Evolutionary conservation across 2,797 vertebrate species (phyloP), one percentile per base, ranked within the genome.

Genomic region (Benthosema pterotum): DNA sequence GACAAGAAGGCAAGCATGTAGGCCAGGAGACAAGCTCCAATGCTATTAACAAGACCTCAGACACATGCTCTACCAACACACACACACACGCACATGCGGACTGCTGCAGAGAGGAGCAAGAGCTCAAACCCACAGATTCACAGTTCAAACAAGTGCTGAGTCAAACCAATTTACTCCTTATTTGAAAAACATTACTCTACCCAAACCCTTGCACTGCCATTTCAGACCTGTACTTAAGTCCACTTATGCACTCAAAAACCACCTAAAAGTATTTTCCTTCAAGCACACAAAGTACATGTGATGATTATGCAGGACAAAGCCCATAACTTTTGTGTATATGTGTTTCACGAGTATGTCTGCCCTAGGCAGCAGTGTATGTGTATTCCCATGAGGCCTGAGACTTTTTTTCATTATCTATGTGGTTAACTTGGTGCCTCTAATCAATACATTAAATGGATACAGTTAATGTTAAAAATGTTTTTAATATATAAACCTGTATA

Each of bases 11-110:
- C 11, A 22, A 17, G 50, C 16, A 22, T 18, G 12, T 11, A 25
- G 48, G n/a, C 49, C 54, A 63, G 65, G 64, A 78, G 72, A 72
- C 70, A 65, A 65, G 51, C 77, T 77, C 62, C 60, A 55, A 53
- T 52, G 49, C 78, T 43, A 67, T 79, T 78, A 83, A 83, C 60
- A 61, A 75, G 67, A 17, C 59, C 67, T 82, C 9, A 54, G 57
- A 16, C 60, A 14, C 57, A 75, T 57, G 58, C 65, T 67, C 53
- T 66, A 58, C 60, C 28, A 60, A 63, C 60, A 72, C 55, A 60
- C 49, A 62, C 65, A 66, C 48, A 22, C 61, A 25, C 64, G 63
- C 57, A 65, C 62, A 49, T n/a, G n/a, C n/a, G n/a, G n/a, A n/a
- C n/a, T n/a, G n/a, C 61, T 16, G 45, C 28, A 52, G 51, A 75